Percentiles rank a stretch among this genome's conserved stretches.
These are phyloP conservation scores for Brachionus calyciflorus DNA, from an alignment of 1,140 invertebrate genomes.

Conservation along the genomic window DNA sequence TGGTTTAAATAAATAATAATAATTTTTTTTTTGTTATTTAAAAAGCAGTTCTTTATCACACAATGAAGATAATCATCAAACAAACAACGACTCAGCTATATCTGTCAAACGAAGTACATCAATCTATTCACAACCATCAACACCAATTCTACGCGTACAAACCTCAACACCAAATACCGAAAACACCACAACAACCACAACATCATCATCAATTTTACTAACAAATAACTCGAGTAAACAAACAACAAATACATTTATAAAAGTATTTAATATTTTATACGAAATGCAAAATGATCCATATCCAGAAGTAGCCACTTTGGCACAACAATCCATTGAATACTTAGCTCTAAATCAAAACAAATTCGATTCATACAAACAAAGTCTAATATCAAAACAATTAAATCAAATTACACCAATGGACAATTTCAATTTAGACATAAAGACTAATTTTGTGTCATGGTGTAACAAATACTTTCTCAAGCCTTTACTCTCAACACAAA, in stretches of 20 bases:
- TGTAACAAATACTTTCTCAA: not conserved
- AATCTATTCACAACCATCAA: too few relatives aligned
- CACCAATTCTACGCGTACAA: too few relatives aligned
- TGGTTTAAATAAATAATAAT: too few relatives aligned
- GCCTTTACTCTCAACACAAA: not conserved
- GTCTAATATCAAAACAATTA: not conserved
- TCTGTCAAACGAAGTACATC: too few relatives aligned
- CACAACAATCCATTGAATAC: not conserved
- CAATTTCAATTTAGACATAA: not conserved
- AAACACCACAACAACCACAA: too few relatives aligned
- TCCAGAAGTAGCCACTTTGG: not conserved
- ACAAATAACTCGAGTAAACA: not conserved
- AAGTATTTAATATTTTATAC: not conserved
- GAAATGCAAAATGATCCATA: constrained; percentile 28
- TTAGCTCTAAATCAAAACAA: not conserved
- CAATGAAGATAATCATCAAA: too few relatives aligned
- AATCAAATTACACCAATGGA: not conserved
- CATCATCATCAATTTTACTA: not conserved
- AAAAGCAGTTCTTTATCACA: too few relatives aligned
- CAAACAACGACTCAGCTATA: too few relatives aligned
- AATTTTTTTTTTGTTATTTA: too few relatives aligned
- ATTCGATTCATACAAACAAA: constrained; percentile 13
- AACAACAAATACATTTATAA: constrained; percentile 5
- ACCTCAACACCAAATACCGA: too few relatives aligned
- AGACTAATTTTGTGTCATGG: not conserved